A percentile compares a stretch with the other conserved stretches of the same genome.
Conservation (phyloP, 1,140 invertebrate genomes). For the Scaptodrosophila lebanonensis region DNA sequence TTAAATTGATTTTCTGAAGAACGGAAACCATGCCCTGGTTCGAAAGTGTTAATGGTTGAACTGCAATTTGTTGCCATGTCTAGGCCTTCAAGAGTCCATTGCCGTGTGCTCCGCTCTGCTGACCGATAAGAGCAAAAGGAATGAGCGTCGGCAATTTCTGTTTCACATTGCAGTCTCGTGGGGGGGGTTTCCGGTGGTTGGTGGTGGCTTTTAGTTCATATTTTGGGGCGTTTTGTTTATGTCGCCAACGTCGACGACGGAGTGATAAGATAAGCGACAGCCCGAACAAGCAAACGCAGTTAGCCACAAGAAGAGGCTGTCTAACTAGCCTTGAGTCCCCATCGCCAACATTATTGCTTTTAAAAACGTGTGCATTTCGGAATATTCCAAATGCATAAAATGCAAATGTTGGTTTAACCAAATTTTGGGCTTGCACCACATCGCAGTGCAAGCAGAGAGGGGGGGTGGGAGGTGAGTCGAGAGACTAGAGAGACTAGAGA, state of each 20-base stretch:
- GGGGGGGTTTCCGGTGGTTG: conserved; percentile 21
- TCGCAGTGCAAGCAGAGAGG: conserved; percentile 7
- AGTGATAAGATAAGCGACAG: conserved; percentile 63
- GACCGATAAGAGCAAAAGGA: conserved; percentile 48
- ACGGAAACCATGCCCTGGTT: no score
- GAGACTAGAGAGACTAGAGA: no score
- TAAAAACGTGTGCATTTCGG: conserved; percentile 37
- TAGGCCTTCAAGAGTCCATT: background rate
- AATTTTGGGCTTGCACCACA: conserved; percentile 56
- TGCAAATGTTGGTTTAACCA: conserved; percentile 71
- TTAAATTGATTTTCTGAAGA: no score
- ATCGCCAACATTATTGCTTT: conserved; percentile 34
- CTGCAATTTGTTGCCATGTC: background rate
- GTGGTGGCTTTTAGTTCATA: conserved; percentile 5
- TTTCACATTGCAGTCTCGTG: conserved; percentile 10
- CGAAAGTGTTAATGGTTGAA: no score
- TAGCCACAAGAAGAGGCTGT: no score
- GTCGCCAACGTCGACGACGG: conserved; percentile 34
- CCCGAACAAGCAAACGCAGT: no score
- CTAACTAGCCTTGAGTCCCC: no score
- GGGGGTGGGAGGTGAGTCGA: no score
- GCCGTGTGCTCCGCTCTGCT: background rate
- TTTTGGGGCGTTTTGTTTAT: conserved; percentile 34
- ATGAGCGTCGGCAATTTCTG: conserved; percentile 16
- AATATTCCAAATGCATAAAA: conserved; percentile 68